Percentiles rank a stretch among this genome's conserved stretches.
phyloP scores from a whole-genome alignment of 2,797 vertebrate species.

The Monodelphis domestica region DNA sequence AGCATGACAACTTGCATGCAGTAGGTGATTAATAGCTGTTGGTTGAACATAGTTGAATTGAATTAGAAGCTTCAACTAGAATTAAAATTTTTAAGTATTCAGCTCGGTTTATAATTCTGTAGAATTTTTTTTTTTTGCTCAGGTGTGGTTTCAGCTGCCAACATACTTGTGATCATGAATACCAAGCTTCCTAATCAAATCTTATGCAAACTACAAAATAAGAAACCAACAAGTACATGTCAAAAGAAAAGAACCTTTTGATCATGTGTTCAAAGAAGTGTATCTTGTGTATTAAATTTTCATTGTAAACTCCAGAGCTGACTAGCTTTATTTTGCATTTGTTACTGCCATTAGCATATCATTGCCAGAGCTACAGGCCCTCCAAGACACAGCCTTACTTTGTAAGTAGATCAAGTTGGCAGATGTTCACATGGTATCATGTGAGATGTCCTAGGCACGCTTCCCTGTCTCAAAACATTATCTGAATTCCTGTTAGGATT shows the following conservation, averaged over 20 bases:
- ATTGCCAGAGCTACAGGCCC: background rate
- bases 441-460: background rate
- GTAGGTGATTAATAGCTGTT: conserved; percentile 1
- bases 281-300: background rate
- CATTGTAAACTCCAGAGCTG: conserved; percentile 2
- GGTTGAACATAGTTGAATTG: conserved; percentile 16
- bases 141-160: background rate
- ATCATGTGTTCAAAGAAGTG: background rate
- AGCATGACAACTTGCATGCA: background rate
- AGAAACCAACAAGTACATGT: background rate
- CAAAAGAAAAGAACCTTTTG: background rate
- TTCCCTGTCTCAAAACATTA: conserved; percentile 9
- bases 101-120: background rate
- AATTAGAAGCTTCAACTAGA: background rate
- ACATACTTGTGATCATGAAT: background rate
- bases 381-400: background rate
- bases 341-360: background rate
- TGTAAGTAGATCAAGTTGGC: background rate
- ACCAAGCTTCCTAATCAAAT: background rate
- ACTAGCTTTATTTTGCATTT: background rate
- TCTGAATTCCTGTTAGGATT: conserved; percentile 13
- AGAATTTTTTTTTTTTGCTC: background rate
- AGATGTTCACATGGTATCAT: background rate
- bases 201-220: background rate
- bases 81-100: conserved; percentile 38